Percentiles rank a stretch among this genome's conserved stretches.
phyloP scores from a whole-genome alignment of 2,113 vertebrate genomes.

The Rhinopomastus cyanomelas region DNA sequence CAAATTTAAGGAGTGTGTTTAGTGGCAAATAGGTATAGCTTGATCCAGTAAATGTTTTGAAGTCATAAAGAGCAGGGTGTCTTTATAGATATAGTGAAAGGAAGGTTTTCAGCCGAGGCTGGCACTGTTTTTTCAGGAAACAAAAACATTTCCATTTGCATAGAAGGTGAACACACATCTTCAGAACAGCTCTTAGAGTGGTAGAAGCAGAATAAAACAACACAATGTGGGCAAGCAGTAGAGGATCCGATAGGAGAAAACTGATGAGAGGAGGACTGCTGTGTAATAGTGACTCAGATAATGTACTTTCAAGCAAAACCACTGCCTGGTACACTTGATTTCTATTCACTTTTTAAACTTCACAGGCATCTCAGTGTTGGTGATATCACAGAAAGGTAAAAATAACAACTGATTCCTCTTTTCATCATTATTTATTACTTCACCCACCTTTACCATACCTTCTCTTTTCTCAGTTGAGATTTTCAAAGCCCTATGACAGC shows the following conservation, averaged over 20 bases:
- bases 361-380: background rate
- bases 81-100: conserved; percentile 28
- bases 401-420: background rate
- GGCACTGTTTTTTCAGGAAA: background rate
- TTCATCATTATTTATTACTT: background rate
- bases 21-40: background rate
- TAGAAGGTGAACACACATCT: background rate
- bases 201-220: background rate
- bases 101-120: background rate
- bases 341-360: background rate
- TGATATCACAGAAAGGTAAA: background rate
- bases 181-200: background rate
- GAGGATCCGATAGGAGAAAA: background rate
- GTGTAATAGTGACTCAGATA: background rate
- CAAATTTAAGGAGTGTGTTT: background rate
- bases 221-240: background rate
- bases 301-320: background rate
- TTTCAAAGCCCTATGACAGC: background rate
- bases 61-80: background rate
- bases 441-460: background rate
- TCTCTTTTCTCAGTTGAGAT: background rate
- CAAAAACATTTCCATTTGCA: conserved; percentile 8
- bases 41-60: conserved; percentile 1
- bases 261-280: background rate
- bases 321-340: background rate